A percentile compares a stretch with the other conserved stretches of the same genome.
Conservation (phyloP, 37 sponge, comb jelly and placozoan species). For the Haliclona indistincta region DNA sequence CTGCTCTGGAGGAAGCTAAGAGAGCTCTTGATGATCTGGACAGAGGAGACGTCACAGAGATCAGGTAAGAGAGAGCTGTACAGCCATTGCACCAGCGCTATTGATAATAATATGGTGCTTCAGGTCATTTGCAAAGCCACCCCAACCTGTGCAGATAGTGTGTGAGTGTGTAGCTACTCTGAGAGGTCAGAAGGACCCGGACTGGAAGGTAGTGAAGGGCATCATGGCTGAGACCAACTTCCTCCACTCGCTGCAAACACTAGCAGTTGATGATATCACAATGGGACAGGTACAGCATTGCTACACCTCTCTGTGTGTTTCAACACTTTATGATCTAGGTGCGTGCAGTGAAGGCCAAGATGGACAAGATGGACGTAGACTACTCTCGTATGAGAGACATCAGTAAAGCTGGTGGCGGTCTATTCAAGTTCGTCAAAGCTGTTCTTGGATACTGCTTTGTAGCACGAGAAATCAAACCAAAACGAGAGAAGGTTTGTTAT, state of each 20-base stretch:
- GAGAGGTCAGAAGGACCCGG: constrained; percentile 85
- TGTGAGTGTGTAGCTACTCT: constrained; percentile 94
- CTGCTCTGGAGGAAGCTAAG: constrained; percentile 97
- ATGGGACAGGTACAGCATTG: constrained; percentile 62
- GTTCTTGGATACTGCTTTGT: constrained; percentile 98
- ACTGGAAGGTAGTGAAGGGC: constrained; percentile 96
- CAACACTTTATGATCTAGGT: constrained; percentile 33
- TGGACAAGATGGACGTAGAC: constrained; percentile 81
- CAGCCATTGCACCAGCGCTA: not conserved
- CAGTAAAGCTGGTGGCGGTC: constrained; percentile 93
- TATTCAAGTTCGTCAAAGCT: constrained; percentile 95
- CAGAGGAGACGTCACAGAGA: constrained; percentile 95
- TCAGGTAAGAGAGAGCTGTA: constrained; percentile 43
- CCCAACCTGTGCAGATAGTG: constrained; percentile 92
- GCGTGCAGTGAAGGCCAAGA: constrained; percentile 33
- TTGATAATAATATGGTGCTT: too few species aligned
- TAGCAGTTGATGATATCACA: constrained; percentile 94
- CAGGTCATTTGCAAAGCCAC: constrained; percentile 97
- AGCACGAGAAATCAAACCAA: constrained; percentile 97
- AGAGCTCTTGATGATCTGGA: constrained; percentile 93
- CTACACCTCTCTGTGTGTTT: not conserved
- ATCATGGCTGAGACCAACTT: constrained; percentile 99
- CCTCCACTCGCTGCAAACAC: constrained; percentile 78
- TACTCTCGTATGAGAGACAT: constrained; percentile 87
- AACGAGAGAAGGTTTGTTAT: constrained; percentile 84